phyloP scores from a whole-genome alignment of 2,113 vertebrate species.

The Anolis carolinensis region DNA sequence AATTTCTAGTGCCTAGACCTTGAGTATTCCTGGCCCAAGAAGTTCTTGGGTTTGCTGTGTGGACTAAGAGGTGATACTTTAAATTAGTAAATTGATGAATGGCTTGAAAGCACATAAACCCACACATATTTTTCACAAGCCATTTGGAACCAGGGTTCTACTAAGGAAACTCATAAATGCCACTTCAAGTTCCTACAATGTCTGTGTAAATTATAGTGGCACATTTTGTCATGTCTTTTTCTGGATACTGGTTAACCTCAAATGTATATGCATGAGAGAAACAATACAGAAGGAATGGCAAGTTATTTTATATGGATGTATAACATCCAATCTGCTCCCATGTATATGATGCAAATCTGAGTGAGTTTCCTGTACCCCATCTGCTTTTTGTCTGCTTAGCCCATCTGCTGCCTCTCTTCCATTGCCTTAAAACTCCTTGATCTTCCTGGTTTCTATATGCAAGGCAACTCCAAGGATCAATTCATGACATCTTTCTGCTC shows the following conservation, averaged over 20 bases:
- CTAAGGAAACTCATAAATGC: conserved; percentile 13
- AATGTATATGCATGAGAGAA: background rate
- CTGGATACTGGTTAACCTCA: background rate
- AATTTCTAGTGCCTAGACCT: conserved; percentile 29
- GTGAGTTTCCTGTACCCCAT: background rate
- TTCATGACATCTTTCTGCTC: background rate
- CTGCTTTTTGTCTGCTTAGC: background rate
- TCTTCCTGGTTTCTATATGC: background rate
- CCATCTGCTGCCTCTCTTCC: background rate
- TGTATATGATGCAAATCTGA: background rate
- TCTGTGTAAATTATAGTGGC: background rate
- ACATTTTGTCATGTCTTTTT: background rate
- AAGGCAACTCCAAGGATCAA: background rate
- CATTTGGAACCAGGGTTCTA: background rate
- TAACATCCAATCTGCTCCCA: background rate
- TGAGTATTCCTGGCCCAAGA: too few species aligned
- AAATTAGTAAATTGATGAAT: too few species aligned
- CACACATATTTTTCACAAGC: conserved; percentile 38
- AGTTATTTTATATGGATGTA: background rate
- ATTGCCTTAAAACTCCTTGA: background rate
- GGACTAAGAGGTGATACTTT: too few species aligned
- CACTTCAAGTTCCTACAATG: background rate
- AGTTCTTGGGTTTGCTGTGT: too few species aligned
- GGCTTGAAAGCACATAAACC: too few species aligned
- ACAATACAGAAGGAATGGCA: background rate